Evolutionary conservation across 2,113 vertebrate genomes (phyloP).

Genomic region (Dascyllus trimaculatus): DNA sequence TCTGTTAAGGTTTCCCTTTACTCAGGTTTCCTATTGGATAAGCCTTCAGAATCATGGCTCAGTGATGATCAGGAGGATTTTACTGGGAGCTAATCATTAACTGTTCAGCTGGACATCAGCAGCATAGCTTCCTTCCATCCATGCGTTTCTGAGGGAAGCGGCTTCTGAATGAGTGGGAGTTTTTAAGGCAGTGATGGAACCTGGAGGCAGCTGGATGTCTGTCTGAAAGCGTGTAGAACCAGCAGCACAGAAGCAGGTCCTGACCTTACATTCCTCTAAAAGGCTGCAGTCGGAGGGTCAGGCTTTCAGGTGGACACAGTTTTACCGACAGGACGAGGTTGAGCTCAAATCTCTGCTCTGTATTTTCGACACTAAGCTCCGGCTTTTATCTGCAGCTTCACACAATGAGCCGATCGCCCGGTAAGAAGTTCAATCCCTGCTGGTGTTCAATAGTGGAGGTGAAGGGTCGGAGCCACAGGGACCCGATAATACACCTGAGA

Average conservation of each 20-base stretch:
- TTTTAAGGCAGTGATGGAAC: no score
- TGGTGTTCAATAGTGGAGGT: constrained; percentile 14
- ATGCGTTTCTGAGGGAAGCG: no score
- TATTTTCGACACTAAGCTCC: constrained; percentile 32
- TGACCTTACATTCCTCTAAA: constrained; percentile 41
- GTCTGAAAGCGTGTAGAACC: no score
- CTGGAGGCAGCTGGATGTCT: no score
- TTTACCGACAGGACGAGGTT: constrained; percentile 15
- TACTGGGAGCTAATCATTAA: no score
- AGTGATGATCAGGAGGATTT: no score
- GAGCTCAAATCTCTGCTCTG: constrained; percentile 13
- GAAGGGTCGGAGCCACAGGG: constrained; percentile 30
- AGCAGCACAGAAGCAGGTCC: not conserved
- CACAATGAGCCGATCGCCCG: not conserved
- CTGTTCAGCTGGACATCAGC: no score
- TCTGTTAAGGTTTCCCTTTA: no score
- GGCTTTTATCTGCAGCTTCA: not conserved
- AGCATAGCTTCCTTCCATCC: no score
- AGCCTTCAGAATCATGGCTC: no score
- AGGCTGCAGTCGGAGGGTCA: constrained; percentile 24
- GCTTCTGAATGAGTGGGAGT: no score
- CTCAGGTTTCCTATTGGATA: no score
- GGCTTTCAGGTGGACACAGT: constrained; percentile 18
- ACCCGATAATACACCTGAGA: constrained; percentile 33
- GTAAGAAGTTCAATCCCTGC: not conserved